Percentiles rank a stretch among this genome's conserved stretches.
These are phyloP conservation scores for Myotis vivesi DNA, from an alignment of 2,797 vertebrate genomes.

Conservation along the genomic window DNA sequence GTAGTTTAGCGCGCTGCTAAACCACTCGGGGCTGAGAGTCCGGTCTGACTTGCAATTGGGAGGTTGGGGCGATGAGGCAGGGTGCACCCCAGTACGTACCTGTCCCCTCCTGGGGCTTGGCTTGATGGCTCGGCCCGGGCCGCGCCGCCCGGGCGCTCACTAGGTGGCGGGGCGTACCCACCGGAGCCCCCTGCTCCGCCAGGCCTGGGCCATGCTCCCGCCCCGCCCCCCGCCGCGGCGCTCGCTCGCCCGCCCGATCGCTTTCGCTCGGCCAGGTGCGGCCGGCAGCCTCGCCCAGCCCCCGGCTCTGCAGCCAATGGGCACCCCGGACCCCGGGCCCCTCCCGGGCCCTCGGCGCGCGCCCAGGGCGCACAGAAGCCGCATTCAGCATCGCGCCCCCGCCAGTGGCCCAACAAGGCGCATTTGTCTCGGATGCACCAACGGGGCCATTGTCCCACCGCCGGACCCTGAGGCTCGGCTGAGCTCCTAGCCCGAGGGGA, in stretches of 20 bases:
- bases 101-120: constrained; percentile 36
- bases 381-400: constrained; percentile 73
- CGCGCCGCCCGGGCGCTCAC: constrained; percentile 48
- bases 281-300: constrained; percentile 58
- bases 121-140: constrained; percentile 37
- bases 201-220: constrained; percentile 51
- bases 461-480: not conserved
- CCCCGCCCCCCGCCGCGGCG: not conserved
- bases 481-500: constrained; percentile 24
- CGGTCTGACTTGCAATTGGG: not conserved
- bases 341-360: not conserved
- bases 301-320: constrained; percentile 60
- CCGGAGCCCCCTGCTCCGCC: not conserved
- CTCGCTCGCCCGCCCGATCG: not conserved
- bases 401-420: constrained; percentile 70
- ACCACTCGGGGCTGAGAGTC: not conserved
- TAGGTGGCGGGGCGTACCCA: constrained; percentile 52
- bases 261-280: constrained; percentile 50
- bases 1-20: not conserved
- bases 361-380: constrained; percentile 65
- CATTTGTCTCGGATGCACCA: constrained; percentile 67
- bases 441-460: constrained; percentile 69
- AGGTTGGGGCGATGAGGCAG: not conserved
- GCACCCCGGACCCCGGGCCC: not conserved
- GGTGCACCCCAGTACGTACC: constrained; percentile 41